A percentile compares a stretch with the other conserved stretches of the same genome.
Conservation (phyloP, 2,113 vertebrate species). For the Paramisgurnus dabryanus region DNA sequence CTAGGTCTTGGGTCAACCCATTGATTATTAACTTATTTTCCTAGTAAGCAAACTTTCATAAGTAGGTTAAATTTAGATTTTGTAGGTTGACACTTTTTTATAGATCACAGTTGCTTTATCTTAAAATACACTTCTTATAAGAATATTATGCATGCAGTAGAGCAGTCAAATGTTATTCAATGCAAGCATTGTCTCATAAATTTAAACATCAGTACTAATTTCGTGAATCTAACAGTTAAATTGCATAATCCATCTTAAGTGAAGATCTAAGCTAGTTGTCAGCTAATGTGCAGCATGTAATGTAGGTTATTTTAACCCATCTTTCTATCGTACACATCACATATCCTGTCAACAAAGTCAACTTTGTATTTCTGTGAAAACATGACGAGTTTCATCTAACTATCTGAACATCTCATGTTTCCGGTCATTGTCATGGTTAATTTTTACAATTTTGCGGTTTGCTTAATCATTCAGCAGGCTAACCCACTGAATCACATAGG, state of each 20-base stretch:
- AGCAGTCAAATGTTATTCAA: not conserved
- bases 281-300: not conserved
- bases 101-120: not conserved
- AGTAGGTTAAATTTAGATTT: not conserved
- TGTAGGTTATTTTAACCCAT: not conserved
- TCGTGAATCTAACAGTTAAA: not conserved
- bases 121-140: not conserved
- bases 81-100: not conserved
- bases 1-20: constrained; percentile 25
- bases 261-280: constrained; percentile 1
- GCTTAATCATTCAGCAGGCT: constrained; percentile 22
- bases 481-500: not conserved
- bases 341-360: not conserved
- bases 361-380: not conserved
- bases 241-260: not conserved
- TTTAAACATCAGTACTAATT: not conserved
- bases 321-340: not conserved
- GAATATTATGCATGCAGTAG: not conserved
- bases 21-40: constrained; percentile 23
- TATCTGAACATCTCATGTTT: not conserved
- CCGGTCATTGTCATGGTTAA: not conserved
- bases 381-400: not conserved
- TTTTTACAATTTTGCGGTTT: constrained; percentile 23
- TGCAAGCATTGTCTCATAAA: not conserved
- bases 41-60: constrained; percentile 10